These are phyloP conservation scores for Andrena haemorrhoa DNA, from an alignment of 2,888 invertebrate species.

Conservation along the genomic window DNA sequence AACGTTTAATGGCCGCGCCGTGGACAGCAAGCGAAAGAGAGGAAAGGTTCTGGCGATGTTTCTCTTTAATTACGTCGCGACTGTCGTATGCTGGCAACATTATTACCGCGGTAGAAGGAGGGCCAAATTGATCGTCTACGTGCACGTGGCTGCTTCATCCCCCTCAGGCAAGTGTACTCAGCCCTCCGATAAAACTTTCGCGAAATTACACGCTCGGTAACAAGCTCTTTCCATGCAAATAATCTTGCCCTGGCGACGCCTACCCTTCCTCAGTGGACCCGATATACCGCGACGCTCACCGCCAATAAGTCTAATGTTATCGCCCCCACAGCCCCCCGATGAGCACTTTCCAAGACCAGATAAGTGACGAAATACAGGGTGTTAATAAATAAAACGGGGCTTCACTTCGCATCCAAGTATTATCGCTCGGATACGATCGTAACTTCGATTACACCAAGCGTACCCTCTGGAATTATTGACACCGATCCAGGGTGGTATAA, in stretches of 20 bases:
- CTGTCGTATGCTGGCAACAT: conserved; percentile 65
- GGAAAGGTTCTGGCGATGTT: conserved; percentile 68
- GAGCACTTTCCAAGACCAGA: background rate
- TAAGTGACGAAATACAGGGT: conserved; percentile 22
- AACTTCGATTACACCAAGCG: background rate
- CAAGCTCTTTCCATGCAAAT: conserved; percentile 72
- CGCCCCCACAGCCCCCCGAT: conserved; percentile 17
- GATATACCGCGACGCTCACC: conserved; percentile 21
- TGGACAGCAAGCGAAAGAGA: conserved; percentile 69
- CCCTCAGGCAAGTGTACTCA: conserved; percentile 21
- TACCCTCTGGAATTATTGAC: background rate
- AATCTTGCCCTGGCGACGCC: conserved; percentile 58
- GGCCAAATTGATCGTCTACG: conserved; percentile 1
- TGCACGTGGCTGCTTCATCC: conserved; percentile 39
- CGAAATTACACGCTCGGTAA: conserved; percentile 67
- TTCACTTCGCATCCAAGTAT: background rate
- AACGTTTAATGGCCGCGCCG: conserved; percentile 75
- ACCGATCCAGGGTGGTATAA: background rate
- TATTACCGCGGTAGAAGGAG: conserved; percentile 41
- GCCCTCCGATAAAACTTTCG: conserved; percentile 65
- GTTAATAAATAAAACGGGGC: conserved; percentile 6
- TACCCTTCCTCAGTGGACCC: conserved; percentile 16
- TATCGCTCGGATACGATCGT: background rate
- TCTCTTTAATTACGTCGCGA: conserved; percentile 76
- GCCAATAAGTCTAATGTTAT: conserved; percentile 37